Evolutionary conservation across 2,888 invertebrate genomes (phyloP).

Genomic region (Tachina lurida): DNA sequence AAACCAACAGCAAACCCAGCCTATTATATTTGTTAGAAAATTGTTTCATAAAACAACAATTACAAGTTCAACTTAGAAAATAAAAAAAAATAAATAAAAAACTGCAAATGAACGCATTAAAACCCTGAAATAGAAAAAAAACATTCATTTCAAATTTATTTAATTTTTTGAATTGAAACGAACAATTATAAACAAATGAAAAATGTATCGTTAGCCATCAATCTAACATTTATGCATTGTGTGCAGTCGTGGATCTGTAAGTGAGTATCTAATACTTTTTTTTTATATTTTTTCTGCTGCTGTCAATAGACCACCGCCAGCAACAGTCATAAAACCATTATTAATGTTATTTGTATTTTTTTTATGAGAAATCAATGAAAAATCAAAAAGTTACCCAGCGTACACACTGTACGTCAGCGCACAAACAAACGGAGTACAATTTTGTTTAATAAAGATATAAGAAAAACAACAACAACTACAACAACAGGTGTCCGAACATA

Average conservation of each 20-base stretch:
- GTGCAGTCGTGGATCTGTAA: conserved; percentile 37
- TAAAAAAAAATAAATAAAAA: conserved; percentile 12
- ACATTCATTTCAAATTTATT: conserved; percentile 55
- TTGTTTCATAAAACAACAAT: conserved; percentile 49
- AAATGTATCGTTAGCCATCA: conserved; percentile 53
- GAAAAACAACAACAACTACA: conserved; percentile 8
- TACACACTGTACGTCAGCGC: conserved; percentile 30
- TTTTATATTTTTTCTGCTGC: conserved; percentile 25
- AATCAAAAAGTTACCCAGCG: background rate
- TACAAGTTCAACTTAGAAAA: conserved; percentile 52
- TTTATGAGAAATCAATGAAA: conserved; percentile 55
- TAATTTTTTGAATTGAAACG: conserved; percentile 46
- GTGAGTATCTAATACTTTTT: conserved; percentile 21
- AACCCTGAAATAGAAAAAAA: conserved; percentile 64
- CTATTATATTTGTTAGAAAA: conserved; percentile 32
- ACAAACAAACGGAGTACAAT: conserved; percentile 12
- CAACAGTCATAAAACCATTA: conserved; percentile 52
- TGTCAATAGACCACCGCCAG: conserved; percentile 32
- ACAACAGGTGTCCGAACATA: conserved; percentile 10
- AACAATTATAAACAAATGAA: conserved; percentile 57
- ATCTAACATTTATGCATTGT: conserved; percentile 43
- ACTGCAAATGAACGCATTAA: conserved; percentile 62
- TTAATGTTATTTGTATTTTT: conserved; percentile 32
- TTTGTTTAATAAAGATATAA: conserved; percentile 37
- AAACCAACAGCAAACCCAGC: conserved; percentile 45